These are phyloP conservation scores for Pygocentrus nattereri DNA, from an alignment of 2,797 vertebrate genomes.

Conservation along the genomic window DNA sequence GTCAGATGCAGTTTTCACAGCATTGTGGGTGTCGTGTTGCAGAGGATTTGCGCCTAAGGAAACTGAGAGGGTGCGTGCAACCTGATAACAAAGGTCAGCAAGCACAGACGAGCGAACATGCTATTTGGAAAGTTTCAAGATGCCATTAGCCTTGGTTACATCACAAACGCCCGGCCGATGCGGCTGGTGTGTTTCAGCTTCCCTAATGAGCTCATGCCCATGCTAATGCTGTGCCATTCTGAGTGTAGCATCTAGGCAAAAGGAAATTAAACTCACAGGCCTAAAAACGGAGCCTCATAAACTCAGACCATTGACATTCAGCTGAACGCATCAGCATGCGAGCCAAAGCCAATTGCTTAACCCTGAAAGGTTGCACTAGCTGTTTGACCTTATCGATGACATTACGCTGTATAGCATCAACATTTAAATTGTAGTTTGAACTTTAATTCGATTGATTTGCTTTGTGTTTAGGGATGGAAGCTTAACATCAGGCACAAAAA, in stretches of 20 bases:
- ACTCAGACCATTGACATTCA: slow-evolving; percentile 22
- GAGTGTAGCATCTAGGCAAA: slow-evolving; percentile 2
- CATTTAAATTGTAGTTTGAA: slow-evolving; percentile 51
- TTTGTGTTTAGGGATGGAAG: slow-evolving; percentile 50
- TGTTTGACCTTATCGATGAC: slow-evolving; percentile 53
- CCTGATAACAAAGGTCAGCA: slow-evolving; percentile 47
- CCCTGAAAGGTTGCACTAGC: slow-evolving; percentile 34
- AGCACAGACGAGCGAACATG: slow-evolving; percentile 27
- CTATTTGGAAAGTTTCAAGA: slow-evolving; percentile 12
- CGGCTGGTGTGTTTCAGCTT: slow-evolving; percentile 23
- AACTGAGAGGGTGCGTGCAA: slow-evolving; percentile 26
- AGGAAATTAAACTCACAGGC: slow-evolving; percentile 2
- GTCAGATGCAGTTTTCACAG: slow-evolving; percentile 15
- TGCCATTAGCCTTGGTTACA: slow-evolving; percentile 21
- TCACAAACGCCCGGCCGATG: slow-evolving; percentile 30
- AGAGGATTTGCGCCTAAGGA: neutral
- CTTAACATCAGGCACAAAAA: slow-evolving; percentile 41
- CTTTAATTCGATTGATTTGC: slow-evolving; percentile 55
- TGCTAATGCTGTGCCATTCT: neutral
- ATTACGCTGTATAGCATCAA: slow-evolving; percentile 46
- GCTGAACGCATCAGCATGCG: slow-evolving; percentile 46
- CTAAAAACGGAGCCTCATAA: slow-evolving; percentile 1
- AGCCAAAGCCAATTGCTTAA: slow-evolving; percentile 24
- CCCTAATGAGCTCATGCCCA: slow-evolving; percentile 9
- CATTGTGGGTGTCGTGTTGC: slow-evolving; percentile 24